Evolutionary conservation across 2,797 vertebrate species (phyloP), one percentile per base, ranked within the genome.

Genomic region (Coregonus sp.): DNA sequence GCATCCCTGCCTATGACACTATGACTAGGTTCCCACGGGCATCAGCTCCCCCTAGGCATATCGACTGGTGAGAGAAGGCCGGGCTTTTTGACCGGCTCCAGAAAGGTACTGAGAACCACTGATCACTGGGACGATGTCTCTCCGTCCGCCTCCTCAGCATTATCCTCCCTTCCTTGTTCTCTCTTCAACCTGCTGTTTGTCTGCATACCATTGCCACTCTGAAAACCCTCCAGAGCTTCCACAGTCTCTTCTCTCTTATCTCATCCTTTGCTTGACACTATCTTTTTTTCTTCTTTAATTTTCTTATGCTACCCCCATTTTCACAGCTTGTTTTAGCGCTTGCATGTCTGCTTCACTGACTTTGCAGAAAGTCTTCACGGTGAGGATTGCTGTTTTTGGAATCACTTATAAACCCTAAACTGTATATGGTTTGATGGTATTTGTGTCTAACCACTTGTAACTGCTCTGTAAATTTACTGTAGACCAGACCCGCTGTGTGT

Each of bases 1-100:
- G 93, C 86, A 79, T 93, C 85, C 93, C 94, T 56, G 87, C 93
- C 78, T 94, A 92, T 90, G 94, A 95, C 79, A 94, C 93, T 76
- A 87, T 94, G 90, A 95, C 92, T 90, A 93, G 94, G 89, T 95
- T 94, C 84, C 94, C 95, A 2, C 88, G 94, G 75, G 94, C 91
- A 87, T 95, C 92, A 72, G 93, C 92, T 86, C 93, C 91, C 81
- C 94, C 93, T 75, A 91, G 92, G 81, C 89, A 94, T 85, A 92
- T 93, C 71, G 94, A 95, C 92, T 95, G 94, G 95, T 95, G 94
- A 95, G 87, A 78, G 76, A 80, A 83, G 73, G 76, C 86, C 87
- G n/a, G 18, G 69, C 33, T 86, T 86, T 85, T 61, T 70, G 61
- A 79, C 80, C 83, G 79, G 89, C 87, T 89, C 84, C 89, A 88